These are phyloP conservation scores for Drosophila rhopaloa DNA, from an alignment of 1,140 invertebrate genomes.

Conservation along the genomic window DNA sequence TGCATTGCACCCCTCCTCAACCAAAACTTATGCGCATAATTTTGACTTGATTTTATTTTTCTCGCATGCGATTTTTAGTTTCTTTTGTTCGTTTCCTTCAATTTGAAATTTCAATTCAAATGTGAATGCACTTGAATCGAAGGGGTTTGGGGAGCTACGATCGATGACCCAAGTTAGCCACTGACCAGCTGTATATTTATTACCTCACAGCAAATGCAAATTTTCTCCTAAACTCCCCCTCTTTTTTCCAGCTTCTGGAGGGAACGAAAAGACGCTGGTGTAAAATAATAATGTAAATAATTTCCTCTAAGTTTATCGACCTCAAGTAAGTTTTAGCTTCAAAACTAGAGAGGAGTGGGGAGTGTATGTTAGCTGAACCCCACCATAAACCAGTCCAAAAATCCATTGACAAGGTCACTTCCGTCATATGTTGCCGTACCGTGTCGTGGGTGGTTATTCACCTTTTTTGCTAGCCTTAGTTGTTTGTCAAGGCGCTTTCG, in stretches of 20 bases:
- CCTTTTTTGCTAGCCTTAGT: constrained; percentile 61
- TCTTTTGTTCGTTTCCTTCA: constrained; percentile 63
- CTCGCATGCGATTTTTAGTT: constrained; percentile 71
- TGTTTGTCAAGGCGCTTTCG: constrained; percentile 69
- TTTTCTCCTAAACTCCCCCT: constrained; percentile 34
- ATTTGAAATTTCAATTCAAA: constrained; percentile 74
- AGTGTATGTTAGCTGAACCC: constrained; percentile 18
- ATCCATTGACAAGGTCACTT: constrained; percentile 79
- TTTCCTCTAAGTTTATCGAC: constrained; percentile 61
- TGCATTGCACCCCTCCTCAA: not conserved
- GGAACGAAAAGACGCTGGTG: constrained; percentile 30
- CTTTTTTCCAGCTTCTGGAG: constrained; percentile 4
- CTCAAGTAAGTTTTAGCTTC: constrained; percentile 31
- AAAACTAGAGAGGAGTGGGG: too few species aligned
- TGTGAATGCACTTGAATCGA: constrained; percentile 53
- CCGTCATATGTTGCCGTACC: constrained; percentile 54
- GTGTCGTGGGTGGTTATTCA: constrained; percentile 75
- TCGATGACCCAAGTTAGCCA: constrained; percentile 57
- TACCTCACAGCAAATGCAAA: constrained; percentile 77
- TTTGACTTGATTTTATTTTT: constrained; percentile 82
- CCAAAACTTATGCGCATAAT: constrained; percentile 77
- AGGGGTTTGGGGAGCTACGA: constrained; percentile 40
- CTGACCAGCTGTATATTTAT: constrained; percentile 77
- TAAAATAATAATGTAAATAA: constrained; percentile 53
- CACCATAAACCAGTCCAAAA: constrained; percentile 47